A percentile compares a stretch with the other conserved stretches of the same genome.
Conservation (phyloP, 2,797 vertebrate genomes). For the Sphenodon punctatus region DNA sequence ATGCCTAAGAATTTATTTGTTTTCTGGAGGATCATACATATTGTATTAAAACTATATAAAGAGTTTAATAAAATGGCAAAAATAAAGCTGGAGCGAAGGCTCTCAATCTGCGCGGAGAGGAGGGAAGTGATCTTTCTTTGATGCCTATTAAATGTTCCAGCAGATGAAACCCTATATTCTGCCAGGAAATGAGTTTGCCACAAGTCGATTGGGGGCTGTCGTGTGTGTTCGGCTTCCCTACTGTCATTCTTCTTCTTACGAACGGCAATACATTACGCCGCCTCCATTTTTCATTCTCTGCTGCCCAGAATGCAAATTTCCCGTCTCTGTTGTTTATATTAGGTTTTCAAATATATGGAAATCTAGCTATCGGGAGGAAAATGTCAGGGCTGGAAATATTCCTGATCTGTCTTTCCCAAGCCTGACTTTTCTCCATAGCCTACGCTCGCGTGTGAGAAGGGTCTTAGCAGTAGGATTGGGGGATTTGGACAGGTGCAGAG, state of each 20-base stretch:
- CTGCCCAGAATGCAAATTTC: slow-evolving; percentile 82
- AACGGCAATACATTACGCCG: slow-evolving; percentile 76
- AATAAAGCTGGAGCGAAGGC: slow-evolving; percentile 66
- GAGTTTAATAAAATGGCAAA: slow-evolving; percentile 77
- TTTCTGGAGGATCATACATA: slow-evolving; percentile 74
- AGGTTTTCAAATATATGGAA: slow-evolving; percentile 88
- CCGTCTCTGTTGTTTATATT: slow-evolving; percentile 84
- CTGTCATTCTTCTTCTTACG: slow-evolving; percentile 80
- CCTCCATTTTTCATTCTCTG: slow-evolving; percentile 84
- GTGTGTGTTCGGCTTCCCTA: slow-evolving; percentile 73
- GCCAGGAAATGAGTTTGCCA: slow-evolving; percentile 85
- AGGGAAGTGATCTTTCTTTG: slow-evolving; percentile 77
- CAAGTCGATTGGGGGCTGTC: slow-evolving; percentile 73
- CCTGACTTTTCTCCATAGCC: slow-evolving; percentile 68
- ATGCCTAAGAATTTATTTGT: slow-evolving; percentile 76
- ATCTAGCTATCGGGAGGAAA: slow-evolving; percentile 83
- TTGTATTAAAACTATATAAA: slow-evolving; percentile 80
- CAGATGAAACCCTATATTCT: slow-evolving; percentile 82
- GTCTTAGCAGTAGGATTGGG: not conserved
- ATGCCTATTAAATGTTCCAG: slow-evolving; percentile 82
- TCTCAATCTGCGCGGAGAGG: slow-evolving; percentile 61
- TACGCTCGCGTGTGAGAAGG: not conserved
- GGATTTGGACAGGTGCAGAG: rapidly evolving
- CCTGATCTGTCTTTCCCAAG: slow-evolving; percentile 74
- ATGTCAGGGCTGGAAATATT: slow-evolving; percentile 79